Evolutionary conservation across 2,888 invertebrate species (phyloP), one percentile per base, ranked within the genome.

Genomic region (Melinopterus prodromus): DNA sequence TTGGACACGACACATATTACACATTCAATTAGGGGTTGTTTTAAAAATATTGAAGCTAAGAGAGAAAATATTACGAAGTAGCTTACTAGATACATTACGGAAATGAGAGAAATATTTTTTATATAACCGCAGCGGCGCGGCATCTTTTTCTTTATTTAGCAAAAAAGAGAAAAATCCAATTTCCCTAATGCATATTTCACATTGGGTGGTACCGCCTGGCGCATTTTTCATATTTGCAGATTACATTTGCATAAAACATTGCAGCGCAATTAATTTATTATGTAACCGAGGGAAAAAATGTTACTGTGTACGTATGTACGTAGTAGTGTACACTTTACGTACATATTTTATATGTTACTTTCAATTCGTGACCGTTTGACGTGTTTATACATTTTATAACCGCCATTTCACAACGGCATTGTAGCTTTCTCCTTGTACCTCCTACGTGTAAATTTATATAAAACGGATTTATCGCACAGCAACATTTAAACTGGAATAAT

Each of bases 291-390:
- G 7, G 7, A 53, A 53, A 53, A 53, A 53, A 53, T 12, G 7
- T 53, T 53, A 53, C 53, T 53, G 53, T 53, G 53, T 53, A 7
- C 53, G 53, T 53, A 53, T 53, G 53, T 53, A 53, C 53, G 9
- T 53, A 53, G 53, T 53, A 12, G 53, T 53, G 53, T 53, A 53
- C 53, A 53, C 53, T 12, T 53, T 74, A 37, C 74, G 37, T 74
- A 74, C 37, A 37, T 74, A 74, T 37, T 36, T 74, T 74, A 78
- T 79, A 75, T 77, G 74, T 74, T 74, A 80, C 81, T 82, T 82
- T 81, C 81, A 76, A 81, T 80, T 82, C 82, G 82, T 82, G 82
- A 82, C 82, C 77, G 77, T 78, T 75, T 81, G 78, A 77, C 71
- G 72, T 76, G 79, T 78, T 77, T 78, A 80, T 78, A 71, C 71